Percentiles rank a stretch among this genome's conserved stretches.
Conservation (phyloP, 1,140 invertebrate species). For the Calephelis virginiensis region DNA sequence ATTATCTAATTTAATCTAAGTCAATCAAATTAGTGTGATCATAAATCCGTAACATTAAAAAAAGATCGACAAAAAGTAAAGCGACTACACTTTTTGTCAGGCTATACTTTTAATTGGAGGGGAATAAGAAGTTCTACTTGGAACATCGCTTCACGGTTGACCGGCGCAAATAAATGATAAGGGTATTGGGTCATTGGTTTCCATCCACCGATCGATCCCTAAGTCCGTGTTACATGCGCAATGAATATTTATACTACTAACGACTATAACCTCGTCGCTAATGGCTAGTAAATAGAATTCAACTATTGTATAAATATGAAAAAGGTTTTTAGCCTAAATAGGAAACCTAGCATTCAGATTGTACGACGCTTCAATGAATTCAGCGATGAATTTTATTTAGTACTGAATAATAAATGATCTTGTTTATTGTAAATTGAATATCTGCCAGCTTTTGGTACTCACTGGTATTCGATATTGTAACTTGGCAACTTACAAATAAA, state of each 20-base stretch:
- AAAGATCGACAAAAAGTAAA: conserved; percentile 12
- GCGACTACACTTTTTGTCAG: conserved; percentile 1
- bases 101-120: conserved; percentile 16
- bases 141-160: conserved; percentile 43
- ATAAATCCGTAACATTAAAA: conserved; percentile 7
- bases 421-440: conserved; percentile 9
- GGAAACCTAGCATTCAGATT: not conserved
- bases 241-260: conserved; percentile 67
- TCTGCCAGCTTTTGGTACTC: not conserved
- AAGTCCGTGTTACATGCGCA: conserved; percentile 46
- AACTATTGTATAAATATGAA: conserved; percentile 11
- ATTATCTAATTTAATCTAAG: conserved; percentile 5
- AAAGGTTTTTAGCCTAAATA: conserved; percentile 10
- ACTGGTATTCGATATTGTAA: conserved; percentile 1
- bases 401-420: conserved; percentile 6
- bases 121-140: conserved; percentile 18
- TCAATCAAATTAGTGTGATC: conserved; percentile 6
- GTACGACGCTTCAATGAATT: not conserved
- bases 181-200: conserved; percentile 62
- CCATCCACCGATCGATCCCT: conserved; percentile 51
- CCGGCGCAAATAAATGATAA: conserved; percentile 52
- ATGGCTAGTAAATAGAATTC: conserved; percentile 15
- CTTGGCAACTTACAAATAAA: not conserved
- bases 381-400: conserved; percentile 6
- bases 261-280: conserved; percentile 32